phyloP scores from a whole-genome alignment of 2,888 invertebrate species.

The Harmothoe impar region DNA sequence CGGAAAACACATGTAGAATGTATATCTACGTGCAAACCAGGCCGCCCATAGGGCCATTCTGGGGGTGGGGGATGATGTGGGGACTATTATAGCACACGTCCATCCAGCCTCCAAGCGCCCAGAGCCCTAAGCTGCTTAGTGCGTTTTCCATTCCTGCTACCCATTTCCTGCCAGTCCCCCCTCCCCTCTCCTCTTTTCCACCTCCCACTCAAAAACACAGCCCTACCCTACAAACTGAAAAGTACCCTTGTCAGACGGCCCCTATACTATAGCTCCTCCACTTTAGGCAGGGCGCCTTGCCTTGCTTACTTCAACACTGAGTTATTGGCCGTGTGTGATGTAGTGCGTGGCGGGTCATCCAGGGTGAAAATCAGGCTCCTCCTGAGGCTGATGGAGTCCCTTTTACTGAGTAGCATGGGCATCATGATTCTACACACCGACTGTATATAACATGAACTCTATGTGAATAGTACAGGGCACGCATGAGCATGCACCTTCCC shows the following conservation, averaged over 20 bases:
- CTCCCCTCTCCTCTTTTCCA: not conserved
- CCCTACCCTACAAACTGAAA: not conserved
- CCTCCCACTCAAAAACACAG: not conserved
- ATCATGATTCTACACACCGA: no score
- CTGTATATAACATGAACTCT: no score
- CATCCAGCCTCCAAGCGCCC: not conserved
- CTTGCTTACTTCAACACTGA: conserved; percentile 46
- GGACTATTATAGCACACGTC: not conserved
- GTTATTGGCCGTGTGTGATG: conserved; percentile 23
- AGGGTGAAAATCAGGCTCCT: conserved; percentile 52
- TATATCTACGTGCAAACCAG: not conserved
- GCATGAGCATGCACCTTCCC: no score
- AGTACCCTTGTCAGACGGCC: not conserved
- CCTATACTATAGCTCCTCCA: not conserved
- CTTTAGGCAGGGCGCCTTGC: not conserved
- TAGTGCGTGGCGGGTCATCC: conserved; percentile 59
- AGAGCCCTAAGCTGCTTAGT: not conserved
- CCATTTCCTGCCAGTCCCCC: not conserved
- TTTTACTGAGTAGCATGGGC: not conserved
- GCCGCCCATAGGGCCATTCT: not conserved
- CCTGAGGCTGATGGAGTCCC: not conserved
- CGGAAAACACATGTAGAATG: conserved; percentile 35
- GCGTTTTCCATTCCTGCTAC: conserved; percentile 4
- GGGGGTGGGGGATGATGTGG: not conserved
- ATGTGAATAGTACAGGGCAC: no score